Evolutionary conservation across 2,888 invertebrate species (phyloP).

Genomic region (Brassicogethes aeneus): DNA sequence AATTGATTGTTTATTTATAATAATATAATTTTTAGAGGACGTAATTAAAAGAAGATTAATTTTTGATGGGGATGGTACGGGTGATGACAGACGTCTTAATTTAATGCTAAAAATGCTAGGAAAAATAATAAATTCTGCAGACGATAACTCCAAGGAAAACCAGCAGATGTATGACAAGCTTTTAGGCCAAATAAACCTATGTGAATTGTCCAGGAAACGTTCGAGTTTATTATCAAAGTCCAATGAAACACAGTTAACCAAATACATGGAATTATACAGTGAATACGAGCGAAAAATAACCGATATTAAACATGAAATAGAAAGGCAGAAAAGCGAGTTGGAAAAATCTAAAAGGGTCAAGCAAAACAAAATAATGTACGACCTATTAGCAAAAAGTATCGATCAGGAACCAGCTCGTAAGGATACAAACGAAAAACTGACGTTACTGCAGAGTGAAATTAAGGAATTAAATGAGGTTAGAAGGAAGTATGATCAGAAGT

Average conservation of each 20-base stretch:
- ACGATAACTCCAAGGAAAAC: slow-evolving; percentile 58
- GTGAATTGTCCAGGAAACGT: slow-evolving; percentile 80
- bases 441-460: slow-evolving; percentile 64
- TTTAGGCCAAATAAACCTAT: slow-evolving; percentile 74
- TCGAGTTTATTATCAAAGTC: slow-evolving; percentile 71
- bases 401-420: slow-evolving; percentile 83
- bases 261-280: slow-evolving; percentile 69
- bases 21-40: slow-evolving; percentile 62
- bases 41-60: slow-evolving; percentile 83
- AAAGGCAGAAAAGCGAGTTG: slow-evolving; percentile 70
- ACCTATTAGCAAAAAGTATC: slow-evolving; percentile 84
- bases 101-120: slow-evolving; percentile 74
- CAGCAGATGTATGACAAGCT: slow-evolving; percentile 69
- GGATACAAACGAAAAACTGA: slow-evolving; percentile 63
- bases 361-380: slow-evolving; percentile 88
- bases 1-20: neutral
- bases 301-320: slow-evolving; percentile 71
- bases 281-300: slow-evolving; percentile 73
- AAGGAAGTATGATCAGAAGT: slow-evolving; percentile 62
- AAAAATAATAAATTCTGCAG: slow-evolving; percentile 66
- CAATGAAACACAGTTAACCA: slow-evolving; percentile 72
- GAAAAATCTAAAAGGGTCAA: slow-evolving; percentile 77
- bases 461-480: slow-evolving; percentile 60
- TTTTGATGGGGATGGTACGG: slow-evolving; percentile 95
- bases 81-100: slow-evolving; percentile 86